Conservation (phyloP, 2,113 vertebrate species). For the Symphodus melops region DNA sequence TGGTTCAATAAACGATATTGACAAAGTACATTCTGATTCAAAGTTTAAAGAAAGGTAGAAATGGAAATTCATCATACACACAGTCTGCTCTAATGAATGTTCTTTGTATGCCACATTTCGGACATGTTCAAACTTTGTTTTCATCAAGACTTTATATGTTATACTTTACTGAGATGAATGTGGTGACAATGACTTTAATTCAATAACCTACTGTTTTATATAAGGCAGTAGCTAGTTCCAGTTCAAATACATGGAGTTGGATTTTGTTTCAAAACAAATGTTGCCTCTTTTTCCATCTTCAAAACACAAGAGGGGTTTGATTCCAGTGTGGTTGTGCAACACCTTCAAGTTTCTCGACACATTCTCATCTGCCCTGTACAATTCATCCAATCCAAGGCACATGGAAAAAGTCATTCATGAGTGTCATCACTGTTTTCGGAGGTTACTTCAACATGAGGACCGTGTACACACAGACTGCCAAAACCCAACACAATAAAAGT, state of each 20-base stretch:
- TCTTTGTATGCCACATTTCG: slow-evolving; percentile 49
- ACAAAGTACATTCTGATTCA: slow-evolving; percentile 84
- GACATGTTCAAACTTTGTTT: slow-evolving; percentile 39
- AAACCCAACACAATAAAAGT: slow-evolving; percentile 8
- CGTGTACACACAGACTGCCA: slow-evolving; percentile 48
- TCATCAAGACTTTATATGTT: slow-evolving; percentile 31
- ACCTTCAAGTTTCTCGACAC: slow-evolving; percentile 56
- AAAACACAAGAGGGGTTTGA: slow-evolving; percentile 49
- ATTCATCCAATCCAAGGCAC: slow-evolving; percentile 88
- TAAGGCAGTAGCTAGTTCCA: slow-evolving; percentile 67
- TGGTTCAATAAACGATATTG: slow-evolving; percentile 89
- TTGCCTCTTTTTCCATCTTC: slow-evolving; percentile 42
- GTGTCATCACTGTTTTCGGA: slow-evolving; percentile 72
- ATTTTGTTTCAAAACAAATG: slow-evolving; percentile 38
- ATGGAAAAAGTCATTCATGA: slow-evolving; percentile 79
- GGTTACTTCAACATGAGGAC: slow-evolving; percentile 38
- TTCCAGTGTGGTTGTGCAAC: slow-evolving; percentile 68
- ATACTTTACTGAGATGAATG: slow-evolving; percentile 45
- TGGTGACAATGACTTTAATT: slow-evolving; percentile 33
- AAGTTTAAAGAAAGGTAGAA: slow-evolving; percentile 79
- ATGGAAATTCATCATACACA: slow-evolving; percentile 70
- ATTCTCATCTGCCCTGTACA: slow-evolving; percentile 74
- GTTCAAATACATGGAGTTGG: slow-evolving; percentile 58
- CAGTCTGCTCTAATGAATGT: slow-evolving; percentile 55
- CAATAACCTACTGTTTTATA: slow-evolving; percentile 59